These are phyloP conservation scores for Ectemnius cavifrons DNA, from an alignment of 2,888 invertebrate genomes.

Conservation along the genomic window DNA sequence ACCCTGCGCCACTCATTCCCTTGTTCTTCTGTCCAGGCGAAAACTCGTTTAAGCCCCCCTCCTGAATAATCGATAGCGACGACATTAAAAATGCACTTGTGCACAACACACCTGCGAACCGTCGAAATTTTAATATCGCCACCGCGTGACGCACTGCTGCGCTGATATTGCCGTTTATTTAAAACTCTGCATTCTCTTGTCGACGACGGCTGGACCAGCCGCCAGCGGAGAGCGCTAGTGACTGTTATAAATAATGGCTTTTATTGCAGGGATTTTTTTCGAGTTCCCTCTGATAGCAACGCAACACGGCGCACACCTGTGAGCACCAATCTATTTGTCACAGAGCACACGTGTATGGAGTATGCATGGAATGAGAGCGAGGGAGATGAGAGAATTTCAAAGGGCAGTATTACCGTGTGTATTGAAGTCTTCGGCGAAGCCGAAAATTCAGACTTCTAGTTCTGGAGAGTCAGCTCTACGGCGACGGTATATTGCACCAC, in stretches of 20 bases:
- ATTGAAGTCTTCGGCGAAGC: background rate
- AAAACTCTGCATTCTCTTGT: background rate
- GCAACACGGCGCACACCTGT: background rate
- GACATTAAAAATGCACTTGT: constrained; percentile 3
- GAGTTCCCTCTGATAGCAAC: background rate
- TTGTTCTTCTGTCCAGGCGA: background rate
- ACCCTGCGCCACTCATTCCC: too few relatives aligned
- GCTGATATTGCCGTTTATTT: constrained; percentile 5
- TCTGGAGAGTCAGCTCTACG: background rate
- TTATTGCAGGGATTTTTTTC: constrained; percentile 3
- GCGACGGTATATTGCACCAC: background rate
- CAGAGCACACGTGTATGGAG: background rate
- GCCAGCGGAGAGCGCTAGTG: background rate
- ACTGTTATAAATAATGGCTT: background rate
- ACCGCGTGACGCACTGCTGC: background rate
- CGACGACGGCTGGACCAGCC: background rate
- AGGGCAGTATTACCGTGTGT: background rate
- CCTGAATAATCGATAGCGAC: background rate
- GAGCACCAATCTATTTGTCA: background rate
- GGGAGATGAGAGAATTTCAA: too few relatives aligned
- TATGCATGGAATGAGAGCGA: background rate
- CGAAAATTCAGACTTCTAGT: constrained; percentile 24
- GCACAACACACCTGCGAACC: background rate
- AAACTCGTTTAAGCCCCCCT: background rate
- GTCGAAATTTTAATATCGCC: background rate